Percentiles rank a stretch among this genome's conserved stretches.
Evolutionary conservation across 2,888 invertebrate genomes (phyloP).

Genomic region (Trachelus troglodyta): DNA sequence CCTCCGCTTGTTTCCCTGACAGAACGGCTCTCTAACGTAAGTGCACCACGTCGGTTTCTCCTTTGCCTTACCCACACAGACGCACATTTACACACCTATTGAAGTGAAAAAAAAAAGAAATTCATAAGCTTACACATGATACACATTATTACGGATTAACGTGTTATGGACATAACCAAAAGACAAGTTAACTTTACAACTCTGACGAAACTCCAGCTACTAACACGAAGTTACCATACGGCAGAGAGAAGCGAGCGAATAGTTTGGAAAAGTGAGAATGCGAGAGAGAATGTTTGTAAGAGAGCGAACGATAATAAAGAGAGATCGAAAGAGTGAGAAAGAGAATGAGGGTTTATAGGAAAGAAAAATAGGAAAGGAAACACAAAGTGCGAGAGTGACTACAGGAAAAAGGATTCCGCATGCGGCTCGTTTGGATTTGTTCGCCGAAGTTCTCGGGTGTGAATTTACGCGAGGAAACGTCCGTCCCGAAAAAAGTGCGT

Average conservation of each 20-base stretch:
- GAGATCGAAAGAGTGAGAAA: slow-evolving; percentile 17
- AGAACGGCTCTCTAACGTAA: slow-evolving; percentile 98
- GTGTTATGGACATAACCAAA: too few relatives aligned
- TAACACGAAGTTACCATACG: not conserved
- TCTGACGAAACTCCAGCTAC: too few relatives aligned
- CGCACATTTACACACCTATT: too few relatives aligned
- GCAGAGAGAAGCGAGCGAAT: slow-evolving; percentile 1
- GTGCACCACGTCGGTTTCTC: slow-evolving; percentile 70
- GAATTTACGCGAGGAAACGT: not conserved
- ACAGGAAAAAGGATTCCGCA: not conserved
- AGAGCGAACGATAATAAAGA: not conserved
- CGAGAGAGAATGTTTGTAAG: not conserved
- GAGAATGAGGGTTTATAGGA: not conserved
- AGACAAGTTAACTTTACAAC: too few relatives aligned
- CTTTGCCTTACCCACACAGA: not conserved
- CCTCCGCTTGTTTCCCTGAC: slow-evolving; percentile 81
- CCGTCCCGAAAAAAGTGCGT: slow-evolving; percentile 13
- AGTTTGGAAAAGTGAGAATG: not conserved
- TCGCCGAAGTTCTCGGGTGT: not conserved
- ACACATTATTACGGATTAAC: too few relatives aligned
- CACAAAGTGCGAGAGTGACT: slow-evolving; percentile 4
- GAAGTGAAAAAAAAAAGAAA: too few relatives aligned
- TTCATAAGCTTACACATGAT: too few relatives aligned
- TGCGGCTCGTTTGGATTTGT: slow-evolving; percentile 4
- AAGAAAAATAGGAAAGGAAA: not conserved